These are phyloP conservation scores for Adelosebastes latens DNA, from an alignment of 2,797 vertebrate species.

Conservation along the genomic window DNA sequence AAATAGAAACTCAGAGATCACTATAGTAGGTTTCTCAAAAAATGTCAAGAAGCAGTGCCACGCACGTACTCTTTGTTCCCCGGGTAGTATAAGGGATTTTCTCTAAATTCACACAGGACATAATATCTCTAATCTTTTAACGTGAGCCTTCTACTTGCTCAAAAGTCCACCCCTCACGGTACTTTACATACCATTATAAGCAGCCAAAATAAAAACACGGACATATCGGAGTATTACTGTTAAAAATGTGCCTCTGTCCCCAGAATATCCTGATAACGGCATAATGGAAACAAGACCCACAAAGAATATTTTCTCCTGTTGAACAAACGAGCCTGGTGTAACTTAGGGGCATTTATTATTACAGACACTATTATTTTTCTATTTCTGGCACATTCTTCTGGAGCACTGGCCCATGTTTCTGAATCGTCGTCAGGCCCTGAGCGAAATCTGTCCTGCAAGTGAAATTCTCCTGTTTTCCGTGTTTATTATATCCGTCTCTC, in stretches of 20 bases:
- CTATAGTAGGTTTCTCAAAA: too few species aligned
- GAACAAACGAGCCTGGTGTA: background rate
- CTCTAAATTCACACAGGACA: too few species aligned
- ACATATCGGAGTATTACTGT: background rate
- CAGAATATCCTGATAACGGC: background rate
- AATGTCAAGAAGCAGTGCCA: too few species aligned
- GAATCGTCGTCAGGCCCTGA: constrained; percentile 44
- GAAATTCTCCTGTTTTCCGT: constrained; percentile 10
- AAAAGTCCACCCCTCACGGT: background rate
- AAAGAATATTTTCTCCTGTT: background rate
- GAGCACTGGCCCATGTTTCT: constrained; percentile 53
- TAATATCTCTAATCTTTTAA: background rate
- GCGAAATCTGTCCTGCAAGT: constrained; percentile 30
- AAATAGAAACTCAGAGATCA: too few species aligned
- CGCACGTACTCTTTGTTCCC: background rate
- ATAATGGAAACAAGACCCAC: background rate
- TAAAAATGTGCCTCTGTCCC: background rate
- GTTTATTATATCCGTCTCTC: constrained; percentile 14
- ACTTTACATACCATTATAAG: background rate
- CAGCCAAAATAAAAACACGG: background rate
- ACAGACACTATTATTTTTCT: constrained; percentile 15
- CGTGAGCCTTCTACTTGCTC: background rate
- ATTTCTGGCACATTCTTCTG: constrained; percentile 45
- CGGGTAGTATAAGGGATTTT: too few species aligned
- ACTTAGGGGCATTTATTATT: constrained; percentile 10